Evolutionary conservation across 2,797 vertebrate species (phyloP), one percentile per base, ranked within the genome.

Genomic region (Etheostoma nigrum): DNA sequence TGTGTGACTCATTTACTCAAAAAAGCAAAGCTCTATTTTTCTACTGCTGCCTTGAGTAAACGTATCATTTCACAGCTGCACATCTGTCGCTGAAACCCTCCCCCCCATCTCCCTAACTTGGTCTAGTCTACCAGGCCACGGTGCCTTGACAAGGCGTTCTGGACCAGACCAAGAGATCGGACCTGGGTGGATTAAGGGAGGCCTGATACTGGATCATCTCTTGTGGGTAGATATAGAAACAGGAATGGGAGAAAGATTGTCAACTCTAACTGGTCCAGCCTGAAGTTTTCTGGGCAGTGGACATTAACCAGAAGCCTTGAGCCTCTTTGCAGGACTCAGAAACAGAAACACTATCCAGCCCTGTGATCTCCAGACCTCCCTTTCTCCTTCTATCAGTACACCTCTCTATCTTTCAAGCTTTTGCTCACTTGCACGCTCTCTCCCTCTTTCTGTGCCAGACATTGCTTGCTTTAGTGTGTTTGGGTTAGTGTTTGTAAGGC

Each of bases 261-360:
- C 72, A 79, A 52, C 62, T 19, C 61, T 19, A 72, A 82, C 69
- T 33, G 15, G 72, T 76, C 55, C 16, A 40, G 72, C 66, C 30
- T 67, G 72, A 78, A 59, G 76, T 63, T 84, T 88, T 90, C 84
- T 84, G 78, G 78, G 55, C 75, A 73, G 79, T 67, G 83, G 88
- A 95, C 79, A 85, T 84, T 92, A 89, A 93, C 79, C 91, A 93
- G 89, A 91, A 83, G 65, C 78, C 68, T 76, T 30, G n/a, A 81
- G 84, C 82, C 75, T 69, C 63, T 25, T 67, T 76, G 74, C 74
- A 81, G 72, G 83, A 81, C 78, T 75, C 78, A 23, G 71, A 76
- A 86, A 67, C 58, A 72, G 91, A 90, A 94, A 93, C 90, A 86
- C 86, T 76, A 94, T 92, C 88, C 88, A 85, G 78, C 83, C 68